A percentile compares a stretch with the other conserved stretches of the same genome.
Evolutionary conservation across 2,113 vertebrate species (phyloP).

Genomic region (Lampris incognitus): DNA sequence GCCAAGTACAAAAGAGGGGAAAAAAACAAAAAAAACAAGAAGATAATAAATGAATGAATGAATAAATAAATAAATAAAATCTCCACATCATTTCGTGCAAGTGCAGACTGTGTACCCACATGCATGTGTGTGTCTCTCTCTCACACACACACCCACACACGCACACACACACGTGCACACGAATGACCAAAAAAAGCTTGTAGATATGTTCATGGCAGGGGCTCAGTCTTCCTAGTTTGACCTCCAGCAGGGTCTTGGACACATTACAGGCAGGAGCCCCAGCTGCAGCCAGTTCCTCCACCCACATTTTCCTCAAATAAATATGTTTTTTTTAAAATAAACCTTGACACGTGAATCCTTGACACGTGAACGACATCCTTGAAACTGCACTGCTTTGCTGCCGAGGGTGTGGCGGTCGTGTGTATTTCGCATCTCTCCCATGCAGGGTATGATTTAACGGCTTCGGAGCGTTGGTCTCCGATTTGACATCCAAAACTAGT

Average conservation of each 20-base stretch:
- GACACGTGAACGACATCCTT: background rate
- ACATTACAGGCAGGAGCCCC: conserved; percentile 56
- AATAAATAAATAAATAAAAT: too few relatives aligned
- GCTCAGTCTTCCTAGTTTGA: background rate
- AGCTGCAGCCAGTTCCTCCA: conserved; percentile 68
- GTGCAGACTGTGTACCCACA: too few relatives aligned
- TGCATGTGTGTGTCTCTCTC: too few relatives aligned
- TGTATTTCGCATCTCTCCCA: conserved; percentile 49
- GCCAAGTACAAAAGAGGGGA: too few relatives aligned
- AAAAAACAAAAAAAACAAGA: too few relatives aligned
- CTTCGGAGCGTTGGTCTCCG: conserved; percentile 43
- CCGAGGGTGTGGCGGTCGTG: conserved; percentile 31
- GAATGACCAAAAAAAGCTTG: too few relatives aligned
- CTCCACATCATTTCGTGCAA: too few relatives aligned
- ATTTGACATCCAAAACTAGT: conserved; percentile 48
- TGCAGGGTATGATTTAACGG: conserved; percentile 65
- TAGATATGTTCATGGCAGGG: too few relatives aligned
- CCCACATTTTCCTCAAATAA: conserved; percentile 51
- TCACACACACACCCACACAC: background rate
- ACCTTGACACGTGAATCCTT: too few relatives aligned
- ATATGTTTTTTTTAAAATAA: too few relatives aligned
- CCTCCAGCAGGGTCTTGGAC: conserved; percentile 47
- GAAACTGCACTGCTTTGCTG: conserved; percentile 39
- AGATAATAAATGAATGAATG: too few relatives aligned
- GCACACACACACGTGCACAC: background rate